A percentile compares a stretch with the other conserved stretches of the same genome.
Conservation (phyloP, 2,113 vertebrate genomes). For the Plecturocebus donacophilus region DNA sequence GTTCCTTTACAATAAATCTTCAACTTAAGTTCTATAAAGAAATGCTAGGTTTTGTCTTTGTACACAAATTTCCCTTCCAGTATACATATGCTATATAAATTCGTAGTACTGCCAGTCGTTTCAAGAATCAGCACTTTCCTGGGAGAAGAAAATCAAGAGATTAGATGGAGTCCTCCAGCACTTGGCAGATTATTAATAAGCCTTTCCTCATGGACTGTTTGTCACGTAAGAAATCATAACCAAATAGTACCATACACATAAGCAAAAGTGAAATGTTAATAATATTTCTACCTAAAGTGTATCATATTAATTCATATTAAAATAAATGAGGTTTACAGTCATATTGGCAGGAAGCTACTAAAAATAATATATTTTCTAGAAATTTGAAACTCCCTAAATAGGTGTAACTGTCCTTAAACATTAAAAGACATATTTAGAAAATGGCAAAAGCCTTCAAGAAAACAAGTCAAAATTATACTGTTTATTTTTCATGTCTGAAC, state of each 20-base stretch:
- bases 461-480: background rate
- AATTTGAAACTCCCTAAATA: background rate
- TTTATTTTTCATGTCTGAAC: background rate
- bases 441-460: background rate
- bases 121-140: background rate
- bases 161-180: background rate
- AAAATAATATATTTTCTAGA: background rate
- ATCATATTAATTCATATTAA: background rate
- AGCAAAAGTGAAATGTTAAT: constrained; percentile 21
- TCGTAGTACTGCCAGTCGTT: background rate
- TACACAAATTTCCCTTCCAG: background rate
- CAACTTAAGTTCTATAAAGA: background rate
- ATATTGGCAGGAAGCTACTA: background rate
- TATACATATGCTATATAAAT: background rate
- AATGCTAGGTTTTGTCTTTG: constrained; percentile 19
- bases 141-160: constrained; percentile 4
- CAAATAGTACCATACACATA: background rate
- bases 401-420: background rate
- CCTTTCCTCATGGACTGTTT: background rate
- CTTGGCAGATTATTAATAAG: constrained; percentile 2
- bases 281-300: background rate
- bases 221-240: background rate
- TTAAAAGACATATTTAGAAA: background rate
- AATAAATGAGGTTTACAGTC: constrained; percentile 20
- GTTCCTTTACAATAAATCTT: background rate